phyloP scores from a whole-genome alignment of 2,797 vertebrate species.

The Sebastes hubbsi region DNA sequence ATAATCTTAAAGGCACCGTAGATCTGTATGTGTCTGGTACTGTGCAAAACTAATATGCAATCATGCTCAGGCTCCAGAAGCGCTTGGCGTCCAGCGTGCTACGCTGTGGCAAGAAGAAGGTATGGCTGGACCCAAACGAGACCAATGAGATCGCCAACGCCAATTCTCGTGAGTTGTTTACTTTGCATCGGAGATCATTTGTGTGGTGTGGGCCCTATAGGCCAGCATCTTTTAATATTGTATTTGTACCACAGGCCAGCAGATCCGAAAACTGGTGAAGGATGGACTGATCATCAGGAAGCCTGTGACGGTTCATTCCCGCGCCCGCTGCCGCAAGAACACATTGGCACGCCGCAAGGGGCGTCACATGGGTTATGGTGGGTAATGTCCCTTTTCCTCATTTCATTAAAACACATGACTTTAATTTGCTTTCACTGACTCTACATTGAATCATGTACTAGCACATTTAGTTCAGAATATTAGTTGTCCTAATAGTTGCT shows the following conservation, averaged over 20 bases:
- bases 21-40: neutral
- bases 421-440: neutral
- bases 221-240: slow-evolving; percentile 55
- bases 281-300: slow-evolving; percentile 97
- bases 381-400: slow-evolving; percentile 31
- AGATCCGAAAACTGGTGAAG: slow-evolving; percentile 96
- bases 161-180: slow-evolving; percentile 80
- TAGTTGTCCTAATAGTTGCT: neutral
- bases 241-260: slow-evolving; percentile 69
- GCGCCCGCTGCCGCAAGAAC: slow-evolving; percentile 95
- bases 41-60: slow-evolving; percentile 41
- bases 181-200: rapidly evolving
- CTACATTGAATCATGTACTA: neutral
- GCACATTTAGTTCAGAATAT: neutral
- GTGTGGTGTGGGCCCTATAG: neutral
- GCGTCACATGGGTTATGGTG: slow-evolving; percentile 95
- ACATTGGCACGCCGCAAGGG: slow-evolving; percentile 94
- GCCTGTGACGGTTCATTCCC: slow-evolving; percentile 95
- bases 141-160: slow-evolving; percentile 88
- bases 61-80: slow-evolving; percentile 98
- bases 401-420: neutral
- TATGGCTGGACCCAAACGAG: slow-evolving; percentile 97
- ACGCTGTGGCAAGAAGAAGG: slow-evolving; percentile 97
- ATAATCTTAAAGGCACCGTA: neutral
- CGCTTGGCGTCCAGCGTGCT: slow-evolving; percentile 95